Evolutionary conservation across 2,888 invertebrate genomes (phyloP).

Genomic region (Drosophila niveifrons): DNA sequence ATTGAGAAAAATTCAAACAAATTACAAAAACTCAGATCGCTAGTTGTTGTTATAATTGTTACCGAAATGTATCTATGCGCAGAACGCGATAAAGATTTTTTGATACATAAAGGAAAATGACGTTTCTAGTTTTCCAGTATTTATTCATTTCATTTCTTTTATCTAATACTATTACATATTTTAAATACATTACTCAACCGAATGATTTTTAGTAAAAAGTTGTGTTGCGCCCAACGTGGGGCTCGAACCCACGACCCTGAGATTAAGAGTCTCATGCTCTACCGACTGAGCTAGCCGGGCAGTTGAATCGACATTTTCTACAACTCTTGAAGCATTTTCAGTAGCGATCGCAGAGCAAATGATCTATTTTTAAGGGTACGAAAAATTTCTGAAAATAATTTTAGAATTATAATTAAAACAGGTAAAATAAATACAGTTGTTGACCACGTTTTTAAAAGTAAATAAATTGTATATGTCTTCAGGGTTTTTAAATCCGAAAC

Average conservation of each 20-base stretch:
- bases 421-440: background rate
- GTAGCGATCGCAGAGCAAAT: background rate
- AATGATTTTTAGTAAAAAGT: slow-evolving; percentile 25
- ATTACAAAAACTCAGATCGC: no score
- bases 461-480: background rate
- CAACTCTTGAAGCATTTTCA: background rate
- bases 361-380: background rate
- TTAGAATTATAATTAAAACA: background rate
- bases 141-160: no score
- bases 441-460: background rate
- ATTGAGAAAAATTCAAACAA: no score
- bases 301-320: accelerated
- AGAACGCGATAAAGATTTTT: no score
- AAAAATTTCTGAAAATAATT: background rate
- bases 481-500: no score
- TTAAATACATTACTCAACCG: no score
- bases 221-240: slow-evolving; percentile 74
- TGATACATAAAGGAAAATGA: no score
- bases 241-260: slow-evolving; percentile 81
- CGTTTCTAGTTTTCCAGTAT: no score
- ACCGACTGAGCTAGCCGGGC: slow-evolving; percentile 81
- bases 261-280: slow-evolving; percentile 81
- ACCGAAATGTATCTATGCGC: no score
- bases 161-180: no score
- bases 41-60: no score